phyloP scores from a whole-genome alignment of 2,113 vertebrate species.

The Tamias sibiricus region DNA sequence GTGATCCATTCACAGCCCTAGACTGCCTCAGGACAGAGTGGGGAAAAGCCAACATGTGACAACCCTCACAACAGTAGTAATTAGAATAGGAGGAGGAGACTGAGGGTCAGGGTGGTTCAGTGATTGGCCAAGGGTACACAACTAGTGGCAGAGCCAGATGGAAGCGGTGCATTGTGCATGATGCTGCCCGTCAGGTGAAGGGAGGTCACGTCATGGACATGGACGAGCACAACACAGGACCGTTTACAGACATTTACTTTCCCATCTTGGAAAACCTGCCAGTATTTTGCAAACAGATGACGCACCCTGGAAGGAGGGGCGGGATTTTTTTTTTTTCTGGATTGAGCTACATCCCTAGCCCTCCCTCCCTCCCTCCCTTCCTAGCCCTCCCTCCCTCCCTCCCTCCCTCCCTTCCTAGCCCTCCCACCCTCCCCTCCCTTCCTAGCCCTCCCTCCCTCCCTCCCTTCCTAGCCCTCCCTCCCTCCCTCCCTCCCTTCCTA shows the following conservation, averaged over 20 bases:
- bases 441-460: no score
- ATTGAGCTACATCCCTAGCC: no score
- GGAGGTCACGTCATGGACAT: rapidly evolving
- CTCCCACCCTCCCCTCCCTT: no score
- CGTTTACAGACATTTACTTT: no score
- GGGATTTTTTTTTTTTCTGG: no score
- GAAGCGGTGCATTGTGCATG: rapidly evolving
- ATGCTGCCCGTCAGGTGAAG: neutral
- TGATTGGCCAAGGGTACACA: neutral
- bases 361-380: no score
- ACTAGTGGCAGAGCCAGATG: neutral
- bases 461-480: no score
- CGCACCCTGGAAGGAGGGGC: rapidly evolving
- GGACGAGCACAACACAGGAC: rapidly evolving
- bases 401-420: no score
- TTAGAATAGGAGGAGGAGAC: neutral
- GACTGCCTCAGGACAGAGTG: neutral
- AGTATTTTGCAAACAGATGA: no score
- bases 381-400: no score
- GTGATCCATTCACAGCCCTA: rapidly evolving
- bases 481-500: no score
- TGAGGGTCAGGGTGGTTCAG: neutral
- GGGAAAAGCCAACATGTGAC: no score
- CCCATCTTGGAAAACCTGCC: neutral
- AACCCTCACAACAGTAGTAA: rapidly evolving